Evolutionary conservation across 2,113 vertebrate genomes (phyloP).

Genomic region (Lepidiolamprologus cunningtoni): DNA sequence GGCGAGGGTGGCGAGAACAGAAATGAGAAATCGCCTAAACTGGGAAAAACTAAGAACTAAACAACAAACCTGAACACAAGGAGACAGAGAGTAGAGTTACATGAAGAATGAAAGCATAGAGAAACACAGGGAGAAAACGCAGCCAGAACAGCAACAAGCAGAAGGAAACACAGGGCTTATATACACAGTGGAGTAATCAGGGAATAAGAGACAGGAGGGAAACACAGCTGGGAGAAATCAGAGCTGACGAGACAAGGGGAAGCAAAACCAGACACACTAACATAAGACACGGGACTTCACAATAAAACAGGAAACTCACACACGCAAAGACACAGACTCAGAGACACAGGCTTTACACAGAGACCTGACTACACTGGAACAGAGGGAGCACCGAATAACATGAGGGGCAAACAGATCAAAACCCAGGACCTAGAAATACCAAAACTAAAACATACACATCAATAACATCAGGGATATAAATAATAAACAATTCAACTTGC

Average conservation of each 20-base stretch:
- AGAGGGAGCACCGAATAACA: neutral
- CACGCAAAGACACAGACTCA: neutral
- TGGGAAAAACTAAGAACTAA: neutral
- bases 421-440: neutral
- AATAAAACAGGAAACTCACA: neutral
- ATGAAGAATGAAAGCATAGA: neutral
- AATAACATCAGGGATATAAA: neutral
- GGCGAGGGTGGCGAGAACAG: neutral
- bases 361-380: neutral
- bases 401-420: neutral
- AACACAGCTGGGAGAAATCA: neutral
- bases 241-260: neutral
- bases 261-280: neutral
- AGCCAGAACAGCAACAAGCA: neutral
- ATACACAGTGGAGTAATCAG: neutral
- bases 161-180: neutral
- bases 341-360: neutral
- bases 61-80: neutral
- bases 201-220: neutral
- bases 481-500: neutral
- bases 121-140: neutral
- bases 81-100: neutral
- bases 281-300: neutral
- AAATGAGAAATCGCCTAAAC: neutral
- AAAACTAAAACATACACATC: neutral